A percentile compares a stretch with the other conserved stretches of the same genome.
phyloP scores from a whole-genome alignment of 2,797 vertebrate species.

The Squalus acanthias region DNA sequence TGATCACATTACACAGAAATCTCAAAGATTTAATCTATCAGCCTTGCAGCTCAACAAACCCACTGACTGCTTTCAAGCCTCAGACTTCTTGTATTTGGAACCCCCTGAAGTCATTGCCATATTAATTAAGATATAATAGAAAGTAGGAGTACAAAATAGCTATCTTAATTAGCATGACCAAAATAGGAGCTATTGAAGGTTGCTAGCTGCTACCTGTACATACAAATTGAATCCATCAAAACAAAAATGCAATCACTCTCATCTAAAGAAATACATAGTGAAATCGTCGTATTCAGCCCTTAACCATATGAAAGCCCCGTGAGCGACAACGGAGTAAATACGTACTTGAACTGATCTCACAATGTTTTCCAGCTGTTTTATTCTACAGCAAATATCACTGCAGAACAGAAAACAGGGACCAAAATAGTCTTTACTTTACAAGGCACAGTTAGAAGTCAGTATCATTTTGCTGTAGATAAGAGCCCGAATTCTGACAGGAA shows the following conservation, averaged over 20 bases:
- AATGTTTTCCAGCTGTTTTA: neutral
- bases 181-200: neutral
- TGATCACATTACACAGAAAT: neutral
- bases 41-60: neutral
- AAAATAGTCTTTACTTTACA: conserved; percentile 1
- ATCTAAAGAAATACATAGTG: neutral
- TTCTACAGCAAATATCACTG: neutral
- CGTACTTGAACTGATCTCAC: neutral
- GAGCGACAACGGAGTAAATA: neutral
- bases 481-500: conserved; percentile 54
- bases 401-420: neutral
- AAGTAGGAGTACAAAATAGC: neutral
- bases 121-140: neutral
- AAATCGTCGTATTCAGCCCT: neutral
- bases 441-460: neutral
- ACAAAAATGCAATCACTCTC: neutral
- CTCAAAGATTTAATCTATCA: neutral
- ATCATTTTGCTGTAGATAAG: conserved; percentile 45
- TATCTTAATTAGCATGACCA: neutral
- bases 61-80: neutral
- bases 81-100: neutral
- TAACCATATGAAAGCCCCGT: neutral
- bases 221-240: neutral
- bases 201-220: neutral
- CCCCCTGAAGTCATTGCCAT: neutral